These are phyloP conservation scores for Stenodera caucasica DNA, from an alignment of 2,888 invertebrate species.

Conservation along the genomic window DNA sequence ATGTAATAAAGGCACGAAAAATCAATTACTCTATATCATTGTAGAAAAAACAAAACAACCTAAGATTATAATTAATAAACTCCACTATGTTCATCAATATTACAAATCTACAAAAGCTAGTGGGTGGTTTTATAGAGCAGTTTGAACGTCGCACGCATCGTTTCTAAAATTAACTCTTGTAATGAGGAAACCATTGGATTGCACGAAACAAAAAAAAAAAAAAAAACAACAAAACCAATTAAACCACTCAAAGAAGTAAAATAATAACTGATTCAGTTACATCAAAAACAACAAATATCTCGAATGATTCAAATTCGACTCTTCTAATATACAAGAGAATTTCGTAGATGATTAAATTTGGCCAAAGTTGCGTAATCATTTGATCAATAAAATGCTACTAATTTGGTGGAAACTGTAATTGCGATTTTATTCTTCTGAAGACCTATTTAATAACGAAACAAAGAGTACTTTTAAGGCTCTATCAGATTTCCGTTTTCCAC, in stretches of 20 bases:
- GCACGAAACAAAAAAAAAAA: constrained; percentile 34
- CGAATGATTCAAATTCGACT: too few species aligned
- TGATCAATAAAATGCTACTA: too few species aligned
- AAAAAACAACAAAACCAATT: constrained; percentile 6
- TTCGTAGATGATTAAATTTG: too few species aligned
- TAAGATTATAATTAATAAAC: neutral
- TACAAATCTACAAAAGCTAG: constrained; percentile 17
- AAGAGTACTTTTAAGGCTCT: too few species aligned
- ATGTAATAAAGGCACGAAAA: constrained; percentile 31
- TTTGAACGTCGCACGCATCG: constrained; percentile 32
- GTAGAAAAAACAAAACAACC: too few species aligned
- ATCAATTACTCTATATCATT: constrained; percentile 34
- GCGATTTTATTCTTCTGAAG: too few species aligned
- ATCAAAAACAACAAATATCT: neutral
- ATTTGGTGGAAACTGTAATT: too few species aligned
- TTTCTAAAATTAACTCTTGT: constrained; percentile 37
- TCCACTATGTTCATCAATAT: constrained; percentile 24
- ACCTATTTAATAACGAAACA: too few species aligned
- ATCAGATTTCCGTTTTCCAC: too few species aligned
- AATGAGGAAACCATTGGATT: constrained; percentile 41
- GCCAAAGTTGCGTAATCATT: too few species aligned
- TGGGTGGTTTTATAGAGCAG: neutral
- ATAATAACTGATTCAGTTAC: neutral
- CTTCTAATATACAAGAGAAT: too few species aligned
- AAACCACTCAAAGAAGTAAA: constrained; percentile 7